phyloP scores from a whole-genome alignment of 2,113 vertebrate genomes.

The Clupea harengus region DNA sequence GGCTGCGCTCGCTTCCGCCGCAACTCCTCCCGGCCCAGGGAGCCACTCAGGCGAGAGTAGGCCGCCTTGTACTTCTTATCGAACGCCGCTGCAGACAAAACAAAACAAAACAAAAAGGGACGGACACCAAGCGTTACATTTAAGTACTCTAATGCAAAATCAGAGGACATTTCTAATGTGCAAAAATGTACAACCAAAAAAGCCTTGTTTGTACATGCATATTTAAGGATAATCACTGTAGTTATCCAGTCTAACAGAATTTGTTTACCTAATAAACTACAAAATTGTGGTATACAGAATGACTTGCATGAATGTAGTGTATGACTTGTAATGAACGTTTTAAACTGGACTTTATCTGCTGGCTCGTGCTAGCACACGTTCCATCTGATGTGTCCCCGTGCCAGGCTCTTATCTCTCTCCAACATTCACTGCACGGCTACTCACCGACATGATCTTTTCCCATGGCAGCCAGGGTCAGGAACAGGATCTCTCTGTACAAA shows the following conservation, averaged over 20 bases:
- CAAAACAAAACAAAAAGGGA: background rate
- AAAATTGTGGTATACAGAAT: too few relatives aligned
- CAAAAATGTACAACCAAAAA: too few relatives aligned
- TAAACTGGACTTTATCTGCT: background rate
- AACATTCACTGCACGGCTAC: constrained; percentile 21
- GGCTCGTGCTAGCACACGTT: background rate
- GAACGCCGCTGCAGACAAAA: constrained; percentile 71
- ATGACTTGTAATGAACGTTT: background rate
- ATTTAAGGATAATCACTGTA: too few relatives aligned
- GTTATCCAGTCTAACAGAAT: too few relatives aligned
- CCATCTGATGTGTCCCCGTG: background rate
- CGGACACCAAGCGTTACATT: too few relatives aligned
- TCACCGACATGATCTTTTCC: constrained; percentile 85
- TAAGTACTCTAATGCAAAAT: too few relatives aligned
- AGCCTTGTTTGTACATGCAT: too few relatives aligned
- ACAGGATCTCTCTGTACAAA: constrained; percentile 87
- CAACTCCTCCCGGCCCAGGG: constrained; percentile 80
- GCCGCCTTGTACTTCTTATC: constrained; percentile 88
- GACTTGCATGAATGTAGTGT: too few relatives aligned
- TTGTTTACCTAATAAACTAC: too few relatives aligned
- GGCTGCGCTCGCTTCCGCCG: constrained; percentile 75
- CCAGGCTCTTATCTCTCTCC: background rate
- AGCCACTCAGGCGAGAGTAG: constrained; percentile 73
- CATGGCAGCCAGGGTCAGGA: constrained; percentile 88
- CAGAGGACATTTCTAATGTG: too few relatives aligned